A percentile compares a stretch with the other conserved stretches of the same genome.
phyloP scores from a whole-genome alignment of 2,113 vertebrate species.

The Pachypanchax playfairii region DNA sequence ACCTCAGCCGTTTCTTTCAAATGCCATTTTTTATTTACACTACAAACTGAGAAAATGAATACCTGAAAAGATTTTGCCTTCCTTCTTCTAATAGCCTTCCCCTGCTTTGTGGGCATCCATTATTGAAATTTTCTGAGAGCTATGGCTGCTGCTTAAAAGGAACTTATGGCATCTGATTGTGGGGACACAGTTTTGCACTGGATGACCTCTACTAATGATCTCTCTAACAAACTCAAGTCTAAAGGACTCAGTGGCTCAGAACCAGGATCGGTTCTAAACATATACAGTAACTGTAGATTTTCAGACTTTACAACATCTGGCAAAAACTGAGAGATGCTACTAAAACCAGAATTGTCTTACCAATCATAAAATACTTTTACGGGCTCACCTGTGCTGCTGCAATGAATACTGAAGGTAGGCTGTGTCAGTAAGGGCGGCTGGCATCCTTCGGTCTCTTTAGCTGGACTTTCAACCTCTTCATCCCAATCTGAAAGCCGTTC shows the following conservation, averaged over 20 bases:
- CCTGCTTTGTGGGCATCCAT: constrained; percentile 7
- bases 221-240: not conserved
- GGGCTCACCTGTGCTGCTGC: constrained; percentile 86
- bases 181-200: no score
- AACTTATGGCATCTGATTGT: not conserved
- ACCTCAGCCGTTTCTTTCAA: not conserved
- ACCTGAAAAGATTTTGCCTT: constrained; percentile 10
- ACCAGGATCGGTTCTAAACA: not conserved
- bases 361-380: not conserved
- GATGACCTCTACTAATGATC: no score
- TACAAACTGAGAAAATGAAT: constrained; percentile 5
- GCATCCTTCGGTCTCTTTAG: constrained; percentile 97
- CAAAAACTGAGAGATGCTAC: not conserved
- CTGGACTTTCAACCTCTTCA: constrained; percentile 98
- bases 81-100: constrained; percentile 7
- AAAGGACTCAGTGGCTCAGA: not conserved
- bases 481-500: constrained; percentile 99
- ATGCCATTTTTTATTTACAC: constrained; percentile 17
- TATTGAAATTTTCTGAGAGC: constrained; percentile 11
- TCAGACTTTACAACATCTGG: not conserved
- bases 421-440: constrained; percentile 94
- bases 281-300: not conserved
- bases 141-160: not conserved
- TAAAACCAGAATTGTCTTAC: not conserved
- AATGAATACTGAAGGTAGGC: constrained; percentile 74